Evolutionary conservation across 2,888 invertebrate genomes (phyloP), one percentile per base, ranked within the genome.

Genomic region (Dasysyrphus tricinctus): DNA sequence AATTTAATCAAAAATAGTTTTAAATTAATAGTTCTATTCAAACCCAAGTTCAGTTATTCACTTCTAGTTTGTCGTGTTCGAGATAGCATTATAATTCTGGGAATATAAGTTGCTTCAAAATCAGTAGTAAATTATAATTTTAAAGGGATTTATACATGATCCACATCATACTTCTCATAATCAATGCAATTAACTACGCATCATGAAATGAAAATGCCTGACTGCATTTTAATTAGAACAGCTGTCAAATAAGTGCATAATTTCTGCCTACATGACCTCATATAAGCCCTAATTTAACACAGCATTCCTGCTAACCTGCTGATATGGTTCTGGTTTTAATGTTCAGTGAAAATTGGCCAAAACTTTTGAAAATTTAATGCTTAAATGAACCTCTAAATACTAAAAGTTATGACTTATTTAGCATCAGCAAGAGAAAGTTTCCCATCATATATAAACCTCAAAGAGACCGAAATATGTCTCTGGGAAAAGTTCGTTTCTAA

Each of bases 361-460:
- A 61, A 59, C 14, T 61, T 61, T 61, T 24, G 9, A 14, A 39
- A 61, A 61, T 61, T 61, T 24, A 61, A 61, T 29, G 42, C 61
- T 61, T 61, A 61, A 61, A 61, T 61, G 61, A 61, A 39, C 61
- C 61, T n/a, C 61, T 42, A 42, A 61, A 24, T 61, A 42, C 39
- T 42, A n/a, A 24, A 61, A 61, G 42, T 61, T 61, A 29, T 61
- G 61, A 61, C 14, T 14, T n/a, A n/a, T 59, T 12, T 12, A 24
- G 24, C 7, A 32, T 7, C 8, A 19, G 11, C 19, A 3, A 14
- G 9, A 19, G 14, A 42, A 61, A 61, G 19, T 61, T 61, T 61
- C 0, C 14, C 14, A 24, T 24, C 1, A 24, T 24, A 24, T 24
- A 24, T 24, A 8, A 61, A 42, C 61, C 61, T 61, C 39, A 61